Evolutionary conservation across 37 sponge, comb jelly and placozoan genomes (phyloP).

Genomic region (Hormiphora californensis): DNA sequence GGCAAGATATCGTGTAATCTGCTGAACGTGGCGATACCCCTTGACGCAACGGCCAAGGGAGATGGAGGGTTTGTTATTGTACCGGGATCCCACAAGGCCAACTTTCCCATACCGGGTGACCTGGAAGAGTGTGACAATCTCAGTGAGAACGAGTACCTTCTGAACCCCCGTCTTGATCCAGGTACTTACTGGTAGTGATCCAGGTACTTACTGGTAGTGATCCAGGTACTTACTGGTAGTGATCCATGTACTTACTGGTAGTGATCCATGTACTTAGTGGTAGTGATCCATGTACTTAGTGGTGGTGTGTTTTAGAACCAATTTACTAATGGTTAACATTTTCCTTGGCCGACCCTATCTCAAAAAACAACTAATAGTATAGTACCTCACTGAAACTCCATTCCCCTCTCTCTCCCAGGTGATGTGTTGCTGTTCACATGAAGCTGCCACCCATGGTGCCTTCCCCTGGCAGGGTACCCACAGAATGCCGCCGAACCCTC

Average conservation of each 20-base stretch:
- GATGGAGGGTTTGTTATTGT: constrained; percentile 39
- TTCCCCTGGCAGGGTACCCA: constrained; percentile 12
- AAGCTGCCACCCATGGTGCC: constrained; percentile 49
- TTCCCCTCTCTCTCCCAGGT: background rate
- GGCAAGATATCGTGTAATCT: constrained; percentile 36
- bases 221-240: too few relatives aligned
- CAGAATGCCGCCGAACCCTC: too few relatives aligned
- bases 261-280: too few relatives aligned
- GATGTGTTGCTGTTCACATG: constrained; percentile 44
- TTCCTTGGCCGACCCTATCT: too few relatives aligned
- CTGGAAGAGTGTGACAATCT: constrained; percentile 16
- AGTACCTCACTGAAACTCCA: too few relatives aligned
- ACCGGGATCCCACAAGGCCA: constrained; percentile 50
- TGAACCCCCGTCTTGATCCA: constrained; percentile 15
- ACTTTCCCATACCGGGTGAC: constrained; percentile 38
- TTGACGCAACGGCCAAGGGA: background rate
- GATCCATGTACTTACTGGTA: too few relatives aligned
- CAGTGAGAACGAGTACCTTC: background rate
- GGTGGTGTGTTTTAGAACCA: too few relatives aligned
- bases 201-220: too few relatives aligned
- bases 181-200: too few relatives aligned
- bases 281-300: too few relatives aligned
- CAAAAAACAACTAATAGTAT: too few relatives aligned
- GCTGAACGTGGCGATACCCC: constrained; percentile 35
- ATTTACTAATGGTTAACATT: too few relatives aligned